These are phyloP conservation scores for Sitta europaea DNA, from an alignment of 2,113 vertebrate genomes.

Conservation along the genomic window DNA sequence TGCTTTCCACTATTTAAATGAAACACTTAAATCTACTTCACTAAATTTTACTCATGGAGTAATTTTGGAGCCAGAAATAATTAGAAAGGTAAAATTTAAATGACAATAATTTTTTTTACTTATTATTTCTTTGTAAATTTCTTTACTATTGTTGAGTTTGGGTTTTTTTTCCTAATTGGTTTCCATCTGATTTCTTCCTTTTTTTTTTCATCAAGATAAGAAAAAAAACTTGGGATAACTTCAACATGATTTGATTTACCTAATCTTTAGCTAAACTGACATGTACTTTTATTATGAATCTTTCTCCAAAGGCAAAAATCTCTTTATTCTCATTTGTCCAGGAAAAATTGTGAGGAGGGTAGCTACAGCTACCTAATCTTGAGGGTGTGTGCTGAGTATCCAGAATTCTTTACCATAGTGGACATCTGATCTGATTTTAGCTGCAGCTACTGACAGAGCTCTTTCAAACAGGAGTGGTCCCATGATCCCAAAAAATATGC, in stretches of 20 bases:
- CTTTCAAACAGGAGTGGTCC: neutral
- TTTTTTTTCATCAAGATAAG: neutral
- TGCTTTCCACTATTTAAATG: neutral
- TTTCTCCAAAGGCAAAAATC: neutral
- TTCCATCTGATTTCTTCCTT: neutral
- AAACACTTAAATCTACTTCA: neutral
- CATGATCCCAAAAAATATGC: neutral
- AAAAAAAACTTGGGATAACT: neutral
- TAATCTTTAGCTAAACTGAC: neutral
- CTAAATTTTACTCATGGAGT: neutral
- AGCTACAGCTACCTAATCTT: neutral
- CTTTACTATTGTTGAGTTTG: neutral
- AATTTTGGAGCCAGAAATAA: neutral
- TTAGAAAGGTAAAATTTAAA: neutral
- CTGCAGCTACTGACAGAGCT: neutral
- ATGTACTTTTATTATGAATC: neutral
- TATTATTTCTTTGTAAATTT: neutral
- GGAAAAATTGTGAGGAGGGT: neutral
- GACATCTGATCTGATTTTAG: neutral
- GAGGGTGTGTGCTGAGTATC: neutral
- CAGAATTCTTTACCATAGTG: neutral
- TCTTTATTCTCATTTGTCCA: neutral
- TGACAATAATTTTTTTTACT: neutral
- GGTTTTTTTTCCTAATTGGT: rapidly evolving
- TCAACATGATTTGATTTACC: neutral